Conservation (phyloP, 2,113 vertebrate genomes). For the Apteryx mantelli region DNA sequence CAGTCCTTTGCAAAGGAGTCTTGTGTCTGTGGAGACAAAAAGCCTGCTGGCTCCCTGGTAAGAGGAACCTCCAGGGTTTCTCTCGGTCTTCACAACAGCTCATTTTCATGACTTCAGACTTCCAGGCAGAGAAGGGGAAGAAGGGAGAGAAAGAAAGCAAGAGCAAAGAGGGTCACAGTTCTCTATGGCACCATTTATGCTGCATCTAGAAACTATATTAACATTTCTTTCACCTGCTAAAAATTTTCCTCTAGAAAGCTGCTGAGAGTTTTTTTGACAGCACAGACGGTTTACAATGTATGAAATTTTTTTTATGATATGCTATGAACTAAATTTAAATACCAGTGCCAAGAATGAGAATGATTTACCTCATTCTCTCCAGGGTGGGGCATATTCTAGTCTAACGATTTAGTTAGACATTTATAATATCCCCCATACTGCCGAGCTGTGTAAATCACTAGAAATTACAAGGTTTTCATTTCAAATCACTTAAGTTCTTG, state of each 20-base stretch:
- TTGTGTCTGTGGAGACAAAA: neutral
- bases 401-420: neutral
- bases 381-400: constrained; percentile 20
- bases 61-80: constrained; percentile 38
- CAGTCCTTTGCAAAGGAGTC: neutral
- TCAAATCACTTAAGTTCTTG: neutral
- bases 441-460: neutral
- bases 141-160: neutral
- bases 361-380: constrained; percentile 58
- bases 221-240: neutral
- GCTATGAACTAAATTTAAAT: constrained; percentile 14
- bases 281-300: constrained; percentile 15
- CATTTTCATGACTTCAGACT: neutral
- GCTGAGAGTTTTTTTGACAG: constrained; percentile 29
- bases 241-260: neutral
- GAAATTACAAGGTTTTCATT: neutral
- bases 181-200: neutral
- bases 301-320: neutral
- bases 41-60: neutral
- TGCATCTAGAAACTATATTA: neutral
- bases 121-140: constrained; percentile 20
- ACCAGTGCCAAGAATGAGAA: constrained; percentile 28
- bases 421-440: neutral
- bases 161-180: neutral
- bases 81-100: neutral